phyloP scores from a whole-genome alignment of 2,888 invertebrate species.

The Cosmorhoe ocellata region DNA sequence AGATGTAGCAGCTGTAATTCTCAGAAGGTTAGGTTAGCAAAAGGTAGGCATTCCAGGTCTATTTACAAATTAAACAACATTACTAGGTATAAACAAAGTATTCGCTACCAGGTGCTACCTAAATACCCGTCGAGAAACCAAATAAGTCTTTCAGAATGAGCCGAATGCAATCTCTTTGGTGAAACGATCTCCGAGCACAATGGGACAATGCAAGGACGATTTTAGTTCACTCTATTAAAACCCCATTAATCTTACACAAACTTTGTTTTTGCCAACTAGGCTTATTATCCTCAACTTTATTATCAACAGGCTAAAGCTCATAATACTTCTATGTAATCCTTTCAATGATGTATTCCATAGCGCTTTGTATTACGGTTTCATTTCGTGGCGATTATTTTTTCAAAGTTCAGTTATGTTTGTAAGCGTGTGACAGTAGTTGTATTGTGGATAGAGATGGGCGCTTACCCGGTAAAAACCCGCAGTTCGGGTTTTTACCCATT shows the following conservation, averaged over 20 bases:
- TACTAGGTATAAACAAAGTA: slow-evolving; percentile 24
- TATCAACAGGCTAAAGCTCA: not conserved
- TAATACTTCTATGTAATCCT: not conserved
- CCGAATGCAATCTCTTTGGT: slow-evolving; percentile 66
- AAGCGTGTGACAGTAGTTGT: slow-evolving; percentile 25
- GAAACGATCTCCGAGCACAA: slow-evolving; percentile 64
- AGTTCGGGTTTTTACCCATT: too few relatives aligned
- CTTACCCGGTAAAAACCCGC: too few relatives aligned
- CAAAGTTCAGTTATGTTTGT: slow-evolving; percentile 25
- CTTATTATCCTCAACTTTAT: slow-evolving; percentile 6
- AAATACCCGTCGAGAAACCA: slow-evolving; percentile 43
- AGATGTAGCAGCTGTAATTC: too few relatives aligned
- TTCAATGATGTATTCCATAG: not conserved
- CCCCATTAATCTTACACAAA: slow-evolving; percentile 53
- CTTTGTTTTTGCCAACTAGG: slow-evolving; percentile 4
- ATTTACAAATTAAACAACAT: slow-evolving; percentile 20
- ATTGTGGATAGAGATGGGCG: too few relatives aligned
- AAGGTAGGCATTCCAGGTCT: slow-evolving; percentile 1
- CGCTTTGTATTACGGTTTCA: slow-evolving; percentile 9
- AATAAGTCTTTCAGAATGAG: slow-evolving; percentile 52
- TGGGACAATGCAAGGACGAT: slow-evolving; percentile 77
- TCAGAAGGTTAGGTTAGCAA: not conserved
- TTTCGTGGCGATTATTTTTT: slow-evolving; percentile 11
- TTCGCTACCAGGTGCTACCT: slow-evolving; percentile 44
- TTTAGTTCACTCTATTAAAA: slow-evolving; percentile 75